These are phyloP conservation scores for Mycteria americana DNA, from an alignment of 2,797 vertebrate genomes.

Conservation along the genomic window DNA sequence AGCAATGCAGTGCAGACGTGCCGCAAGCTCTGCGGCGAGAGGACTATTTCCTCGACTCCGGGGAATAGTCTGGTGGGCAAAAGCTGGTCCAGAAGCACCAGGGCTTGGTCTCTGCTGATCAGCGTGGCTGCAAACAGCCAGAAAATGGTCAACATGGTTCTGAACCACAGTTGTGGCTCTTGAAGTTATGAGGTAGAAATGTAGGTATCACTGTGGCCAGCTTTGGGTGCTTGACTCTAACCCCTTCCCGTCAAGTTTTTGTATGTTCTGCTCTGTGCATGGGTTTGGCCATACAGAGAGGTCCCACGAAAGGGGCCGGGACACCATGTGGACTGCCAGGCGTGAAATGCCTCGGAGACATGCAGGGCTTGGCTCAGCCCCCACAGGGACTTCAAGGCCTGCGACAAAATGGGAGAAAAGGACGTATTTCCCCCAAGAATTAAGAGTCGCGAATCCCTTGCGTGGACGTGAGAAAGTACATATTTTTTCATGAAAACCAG, in stretches of 20 bases:
- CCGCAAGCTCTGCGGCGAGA: background rate
- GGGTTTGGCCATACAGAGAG: background rate
- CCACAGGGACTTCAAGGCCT: background rate
- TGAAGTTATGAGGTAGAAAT: background rate
- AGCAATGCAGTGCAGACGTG: fast-evolving
- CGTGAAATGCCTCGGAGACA: background rate
- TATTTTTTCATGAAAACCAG: background rate
- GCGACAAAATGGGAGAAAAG: background rate
- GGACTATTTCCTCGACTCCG: background rate
- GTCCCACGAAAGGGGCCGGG: background rate
- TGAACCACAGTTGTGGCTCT: background rate
- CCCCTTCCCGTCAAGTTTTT: background rate
- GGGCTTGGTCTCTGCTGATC: background rate
- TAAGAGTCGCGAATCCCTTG: background rate
- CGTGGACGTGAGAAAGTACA: background rate
- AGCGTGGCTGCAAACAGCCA: background rate
- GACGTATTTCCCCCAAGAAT: background rate
- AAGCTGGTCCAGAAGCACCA: background rate
- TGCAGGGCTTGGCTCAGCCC: background rate
- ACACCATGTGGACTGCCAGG: fast-evolving
- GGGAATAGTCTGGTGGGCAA: background rate
- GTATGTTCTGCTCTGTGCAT: fast-evolving
- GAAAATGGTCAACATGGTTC: background rate
- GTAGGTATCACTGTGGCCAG: background rate
- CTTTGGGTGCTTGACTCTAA: background rate